Conservation (phyloP, 2,888 invertebrate species). For the Sipha maydis region DNA sequence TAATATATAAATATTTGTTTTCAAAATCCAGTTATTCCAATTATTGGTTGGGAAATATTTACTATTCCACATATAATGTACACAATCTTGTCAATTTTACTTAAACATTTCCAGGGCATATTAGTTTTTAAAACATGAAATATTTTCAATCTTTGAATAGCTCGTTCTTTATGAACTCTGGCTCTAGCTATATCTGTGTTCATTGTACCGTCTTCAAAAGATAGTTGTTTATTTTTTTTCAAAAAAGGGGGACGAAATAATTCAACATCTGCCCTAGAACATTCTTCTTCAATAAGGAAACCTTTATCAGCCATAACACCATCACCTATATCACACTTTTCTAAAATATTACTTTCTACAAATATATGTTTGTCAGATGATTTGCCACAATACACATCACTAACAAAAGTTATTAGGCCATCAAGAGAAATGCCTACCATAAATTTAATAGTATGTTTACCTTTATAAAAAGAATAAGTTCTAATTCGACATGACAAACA, state of each 20-base stretch:
- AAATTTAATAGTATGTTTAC: constrained; percentile 51
- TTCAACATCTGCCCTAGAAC: constrained; percentile 18
- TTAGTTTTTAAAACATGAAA: constrained; percentile 38
- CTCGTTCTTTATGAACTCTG: constrained; percentile 48
- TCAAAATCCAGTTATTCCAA: constrained; percentile 6
- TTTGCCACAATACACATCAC: constrained; percentile 34
- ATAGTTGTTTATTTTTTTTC: constrained; percentile 35
- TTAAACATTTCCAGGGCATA: neutral
- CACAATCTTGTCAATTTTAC: constrained; percentile 27
- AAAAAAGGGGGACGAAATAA: constrained; percentile 25
- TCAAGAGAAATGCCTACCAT: constrained; percentile 46
- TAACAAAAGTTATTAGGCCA: constrained; percentile 54
- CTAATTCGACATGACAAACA: constrained; percentile 19
- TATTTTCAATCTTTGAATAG: constrained; percentile 40
- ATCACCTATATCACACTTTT: constrained; percentile 37
- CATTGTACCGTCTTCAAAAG: constrained; percentile 1
- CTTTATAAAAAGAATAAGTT: constrained; percentile 46
- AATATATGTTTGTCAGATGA: constrained; percentile 49
- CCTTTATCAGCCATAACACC: constrained; percentile 47
- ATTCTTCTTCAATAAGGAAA: constrained; percentile 40
- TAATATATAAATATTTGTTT: neutral
- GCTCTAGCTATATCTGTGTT: constrained; percentile 37
- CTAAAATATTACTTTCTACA: constrained; percentile 10
- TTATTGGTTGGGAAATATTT: constrained; percentile 19
- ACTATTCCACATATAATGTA: constrained; percentile 42